Base-by-base conservation (phyloP, 2,113 vertebrate species). In the Taurulus bubalis region DNA sequence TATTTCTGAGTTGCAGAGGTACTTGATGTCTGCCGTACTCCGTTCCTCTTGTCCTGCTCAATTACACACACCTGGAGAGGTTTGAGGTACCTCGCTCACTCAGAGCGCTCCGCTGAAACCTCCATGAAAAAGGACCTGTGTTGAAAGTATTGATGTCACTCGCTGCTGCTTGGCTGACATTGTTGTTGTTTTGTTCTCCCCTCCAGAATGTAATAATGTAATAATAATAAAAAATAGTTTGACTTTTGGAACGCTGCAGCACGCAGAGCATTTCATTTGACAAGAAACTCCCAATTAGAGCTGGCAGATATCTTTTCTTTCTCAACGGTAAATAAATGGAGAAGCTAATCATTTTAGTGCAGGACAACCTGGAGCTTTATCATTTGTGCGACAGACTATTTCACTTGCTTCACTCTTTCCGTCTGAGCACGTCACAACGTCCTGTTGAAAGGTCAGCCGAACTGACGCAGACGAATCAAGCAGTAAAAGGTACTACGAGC, bases 31-130 rank as follows among this genome's bases (percentile, higher is more conserved):
- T 86, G 84, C 79, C 78, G 59, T 10, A 36, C 76, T 79, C 38
- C 0, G 75, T 79, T 89, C 69, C 77, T 53, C 70, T 83, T 87
- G 84, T 87, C 91, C 82, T 88, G 63, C 91, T 90, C 84, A 76
- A 85, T 87, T 90, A 91, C 87, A 89, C 70, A 80, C 62, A 85
- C 66, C 64, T 26, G 49, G 77, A 82, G 75, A 79, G 71, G 69
- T 71, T 85, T 70, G 70, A 86, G 62, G 84, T 84, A 62, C 45
- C 40, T 62, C 16, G 45, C 62, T 88, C 70, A 16, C 77, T 85
- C 36, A 28, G 34, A 78, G 38, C 51, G 6, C 77, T 79, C 42
- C 38, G 28, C 82, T 53, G 59, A 82, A 79, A 79, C 60, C 71
- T 79, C n/a, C 6, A 73, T 78, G 62, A 67, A 75, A 80, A 84